Evolutionary conservation across 2,113 vertebrate species (phyloP).

Genomic region (Numida meleagris): DNA sequence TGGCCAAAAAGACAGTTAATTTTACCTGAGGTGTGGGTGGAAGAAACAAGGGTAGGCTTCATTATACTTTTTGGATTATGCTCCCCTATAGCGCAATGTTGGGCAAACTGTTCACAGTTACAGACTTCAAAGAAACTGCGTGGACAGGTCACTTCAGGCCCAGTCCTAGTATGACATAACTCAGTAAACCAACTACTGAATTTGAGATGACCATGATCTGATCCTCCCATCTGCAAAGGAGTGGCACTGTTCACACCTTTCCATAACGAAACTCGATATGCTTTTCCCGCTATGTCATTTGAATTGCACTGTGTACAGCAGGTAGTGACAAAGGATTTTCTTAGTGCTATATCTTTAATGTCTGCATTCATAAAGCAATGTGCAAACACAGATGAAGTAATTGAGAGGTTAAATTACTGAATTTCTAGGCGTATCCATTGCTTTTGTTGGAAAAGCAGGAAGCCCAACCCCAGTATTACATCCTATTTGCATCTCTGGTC

Average conservation of each 20-base stretch:
- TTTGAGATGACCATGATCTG: neutral
- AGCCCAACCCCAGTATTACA: neutral
- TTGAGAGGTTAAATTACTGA: conserved; percentile 13
- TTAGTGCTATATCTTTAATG: neutral
- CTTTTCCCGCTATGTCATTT: neutral
- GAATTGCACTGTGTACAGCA: neutral
- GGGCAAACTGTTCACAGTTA: neutral
- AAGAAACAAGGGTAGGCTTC: neutral
- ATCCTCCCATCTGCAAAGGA: neutral
- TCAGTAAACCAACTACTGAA: neutral
- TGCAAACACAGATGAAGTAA: conserved; percentile 34
- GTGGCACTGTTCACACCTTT: neutral
- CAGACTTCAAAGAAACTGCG: neutral
- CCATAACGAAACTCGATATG: neutral
- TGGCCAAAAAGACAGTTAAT: neutral
- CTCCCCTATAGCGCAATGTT: neutral
- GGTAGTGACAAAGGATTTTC: neutral
- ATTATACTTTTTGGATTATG: neutral
- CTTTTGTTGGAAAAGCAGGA: conserved; percentile 10
- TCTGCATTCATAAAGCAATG: neutral
- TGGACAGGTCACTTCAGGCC: neutral
- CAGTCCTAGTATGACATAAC: neutral
- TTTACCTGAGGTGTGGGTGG: neutral
- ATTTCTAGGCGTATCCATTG: neutral
- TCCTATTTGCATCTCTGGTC: neutral